These are phyloP conservation scores for Eupithecia vulgata DNA, from an alignment of 2,888 invertebrate genomes.

Conservation along the genomic window DNA sequence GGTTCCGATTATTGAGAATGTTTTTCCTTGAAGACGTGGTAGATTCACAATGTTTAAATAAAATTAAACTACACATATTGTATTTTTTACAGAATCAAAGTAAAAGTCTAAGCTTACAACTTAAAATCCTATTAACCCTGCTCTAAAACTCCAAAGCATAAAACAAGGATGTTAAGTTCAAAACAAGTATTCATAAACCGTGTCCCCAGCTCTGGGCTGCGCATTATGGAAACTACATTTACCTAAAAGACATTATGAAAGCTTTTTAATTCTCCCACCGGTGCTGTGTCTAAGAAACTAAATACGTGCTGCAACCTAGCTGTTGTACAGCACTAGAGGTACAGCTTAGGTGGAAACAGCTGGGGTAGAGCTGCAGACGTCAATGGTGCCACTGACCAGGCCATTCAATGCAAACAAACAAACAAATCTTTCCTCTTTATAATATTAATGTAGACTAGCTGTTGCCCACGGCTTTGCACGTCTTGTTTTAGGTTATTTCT, in stretches of 20 bases:
- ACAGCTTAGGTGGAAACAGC: conserved; percentile 9
- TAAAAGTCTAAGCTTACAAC: neutral
- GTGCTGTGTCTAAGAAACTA: conserved; percentile 36
- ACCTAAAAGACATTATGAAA: conserved; percentile 29
- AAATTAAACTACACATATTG: no score
- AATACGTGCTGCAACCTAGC: conserved; percentile 31
- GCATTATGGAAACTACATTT: conserved; percentile 22
- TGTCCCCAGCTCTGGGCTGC: conserved; percentile 14
- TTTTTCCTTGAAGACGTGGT: no score
- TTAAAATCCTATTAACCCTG: neutral
- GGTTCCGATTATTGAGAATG: neutral
- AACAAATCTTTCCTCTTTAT: no score
- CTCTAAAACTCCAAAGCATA: neutral
- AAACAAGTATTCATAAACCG: conserved; percentile 24
- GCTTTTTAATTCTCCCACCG: conserved; percentile 35
- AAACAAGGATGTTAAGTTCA: conserved; percentile 14
- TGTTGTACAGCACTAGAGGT: conserved; percentile 27
- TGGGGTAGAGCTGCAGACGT: conserved; percentile 1
- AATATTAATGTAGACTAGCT: no score
- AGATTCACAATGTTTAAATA: no score
- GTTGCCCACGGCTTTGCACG: no score
- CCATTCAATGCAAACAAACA: no score
- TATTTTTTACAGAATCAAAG: no score
- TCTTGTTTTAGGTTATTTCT: no score
- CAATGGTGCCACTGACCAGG: no score